Base-by-base conservation (phyloP, 2,797 vertebrate species). In the Delichon dasypus region DNA sequence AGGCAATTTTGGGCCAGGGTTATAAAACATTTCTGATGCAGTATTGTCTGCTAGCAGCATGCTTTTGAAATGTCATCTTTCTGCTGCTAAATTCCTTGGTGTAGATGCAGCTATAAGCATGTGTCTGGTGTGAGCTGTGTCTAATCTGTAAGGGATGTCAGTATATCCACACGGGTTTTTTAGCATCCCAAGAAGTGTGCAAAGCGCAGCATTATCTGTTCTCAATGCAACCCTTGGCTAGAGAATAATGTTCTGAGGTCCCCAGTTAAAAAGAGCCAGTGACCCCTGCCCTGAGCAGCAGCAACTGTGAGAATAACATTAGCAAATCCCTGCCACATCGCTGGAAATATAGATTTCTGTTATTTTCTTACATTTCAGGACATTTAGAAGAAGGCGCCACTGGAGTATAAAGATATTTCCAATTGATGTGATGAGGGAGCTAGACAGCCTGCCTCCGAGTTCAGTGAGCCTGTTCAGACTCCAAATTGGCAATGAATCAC, bases 391-490 rank as follows among this genome's bases (percentile, higher is more conserved):
- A 92, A 83, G 71, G 75, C 71, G 54, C 66, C 65, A 38, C 72
- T 87, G 84, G 91, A 80, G 72, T 89, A 96, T 93, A 94, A 91
- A 64, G 40, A 81, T 81, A 77, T 92, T 95, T 89, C 90, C 58
- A 81, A 85, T 94, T 84, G 94, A 90, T 91, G 92, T 80, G 89
- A 90, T 60, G 84, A 92, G 82, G 88, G 96, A 96, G 81, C 77
- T 95, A 92, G 93, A 85, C 94, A 76, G 85, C 87, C 94, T 89
- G 93, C 80, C 93, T 96, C 92, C 29, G 62, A 91, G 85, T 89
- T 93, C 95, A 93, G 95, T 3, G 20, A 95, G 93, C 66, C 95
- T 72, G 94, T 40, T 93, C 95, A 96, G 90, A 79, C 90, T 96
- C 95, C 92, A 92, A 95, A 88, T 88, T 93, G 88, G 87, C 90